phyloP scores from a whole-genome alignment of 2,888 invertebrate species.

The Heliconius ethilla region DNA sequence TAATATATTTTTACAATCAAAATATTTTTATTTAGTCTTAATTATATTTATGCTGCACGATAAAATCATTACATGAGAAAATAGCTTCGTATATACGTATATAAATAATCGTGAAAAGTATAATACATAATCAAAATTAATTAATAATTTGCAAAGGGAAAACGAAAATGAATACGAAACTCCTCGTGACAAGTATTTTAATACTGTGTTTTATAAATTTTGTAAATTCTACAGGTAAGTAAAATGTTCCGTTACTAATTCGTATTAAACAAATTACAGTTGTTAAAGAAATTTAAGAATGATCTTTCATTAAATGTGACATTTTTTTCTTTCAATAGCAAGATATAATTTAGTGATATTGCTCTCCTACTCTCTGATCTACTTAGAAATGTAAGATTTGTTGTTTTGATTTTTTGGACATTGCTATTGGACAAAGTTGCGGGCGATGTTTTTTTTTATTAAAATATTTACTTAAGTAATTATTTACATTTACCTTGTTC shows the following conservation, averaged over 20 bases:
- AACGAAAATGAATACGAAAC: conserved; percentile 5
- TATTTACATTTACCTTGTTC: too few species aligned
- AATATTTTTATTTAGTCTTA: not conserved
- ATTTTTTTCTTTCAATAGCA: too few species aligned
- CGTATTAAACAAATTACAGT: too few species aligned
- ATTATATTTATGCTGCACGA: not conserved
- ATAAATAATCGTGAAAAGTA: not conserved
- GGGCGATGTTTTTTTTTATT: too few species aligned
- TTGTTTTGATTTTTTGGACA: too few species aligned
- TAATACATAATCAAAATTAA: not conserved
- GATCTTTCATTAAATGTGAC: too few species aligned
- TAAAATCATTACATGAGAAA: not conserved
- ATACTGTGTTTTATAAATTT: not conserved
- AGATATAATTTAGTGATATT: too few species aligned
- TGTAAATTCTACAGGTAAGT: not conserved
- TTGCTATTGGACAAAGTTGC: too few species aligned
- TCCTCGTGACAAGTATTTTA: not conserved
- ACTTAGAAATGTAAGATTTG: too few species aligned
- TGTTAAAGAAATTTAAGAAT: too few species aligned
- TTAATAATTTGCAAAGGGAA: not conserved
- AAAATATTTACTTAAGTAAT: too few species aligned
- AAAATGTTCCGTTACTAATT: not conserved
- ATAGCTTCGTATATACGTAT: conserved; percentile 2
- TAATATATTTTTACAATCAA: not conserved
- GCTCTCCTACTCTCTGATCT: too few species aligned